Evolutionary conservation across 2,888 invertebrate species (phyloP), one percentile per base, ranked within the genome.

Genomic region (Chymomyza procnemis): DNA sequence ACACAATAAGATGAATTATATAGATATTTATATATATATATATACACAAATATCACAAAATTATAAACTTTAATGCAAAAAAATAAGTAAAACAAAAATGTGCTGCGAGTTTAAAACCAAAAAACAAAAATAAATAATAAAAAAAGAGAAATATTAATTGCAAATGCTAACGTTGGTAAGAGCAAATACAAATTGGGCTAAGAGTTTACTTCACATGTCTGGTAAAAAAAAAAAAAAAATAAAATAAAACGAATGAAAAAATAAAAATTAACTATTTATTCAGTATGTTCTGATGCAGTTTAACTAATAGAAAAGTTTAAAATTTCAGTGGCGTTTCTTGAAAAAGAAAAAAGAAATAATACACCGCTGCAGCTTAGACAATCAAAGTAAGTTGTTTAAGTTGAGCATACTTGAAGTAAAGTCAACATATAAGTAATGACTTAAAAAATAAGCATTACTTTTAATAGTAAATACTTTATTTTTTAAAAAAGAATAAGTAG

Each of bases 21-120:
- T n/a, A n/a, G n/a, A n/a, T n/a, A n/a, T n/a, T n/a, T n/a, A 73
- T 70, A 70, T 64, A 73, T 61, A 70, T 60, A 65, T 67, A 73
- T 66, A 71, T 69, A 72, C 57, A 69, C 47, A 61, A 71, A 59
- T 56, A 6, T 57, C 18, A 63, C 16, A 50, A 50, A 50, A 50
- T 18, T n/a, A n/a, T 26, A 50, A 50, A 50, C 16, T 8, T 16
- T 16, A 69, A 69, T 69, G 71, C 34, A 21, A 57, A 58, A 18
- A 67, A 19, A 26, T 6, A 26, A 26, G 8, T 58, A 57, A 58
- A 18, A 67, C 21, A 26, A 26, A 26, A 26, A 26, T 58, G 67
- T 73, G 73, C 73, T 73, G 67, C 41, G 55, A 65, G 62, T 67
- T 59, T 66, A 52, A 67, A 66, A 63, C 52, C n/a, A 73, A 72